These are phyloP conservation scores for Calosoma granatense DNA, from an alignment of 1,140 invertebrate genomes.

Conservation along the genomic window DNA sequence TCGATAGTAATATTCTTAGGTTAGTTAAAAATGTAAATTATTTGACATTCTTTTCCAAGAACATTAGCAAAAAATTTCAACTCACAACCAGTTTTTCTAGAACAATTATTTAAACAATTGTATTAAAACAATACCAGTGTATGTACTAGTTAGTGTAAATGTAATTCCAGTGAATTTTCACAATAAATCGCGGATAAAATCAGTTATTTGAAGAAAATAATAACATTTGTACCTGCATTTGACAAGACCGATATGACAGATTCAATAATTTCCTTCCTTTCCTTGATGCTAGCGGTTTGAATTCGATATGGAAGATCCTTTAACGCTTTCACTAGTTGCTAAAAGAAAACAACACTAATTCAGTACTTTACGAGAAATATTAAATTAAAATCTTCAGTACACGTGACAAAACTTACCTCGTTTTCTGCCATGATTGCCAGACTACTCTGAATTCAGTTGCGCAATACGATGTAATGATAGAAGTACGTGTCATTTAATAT, in stretches of 20 bases:
- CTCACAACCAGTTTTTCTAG: too few relatives aligned
- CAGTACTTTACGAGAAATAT: slow-evolving; percentile 7
- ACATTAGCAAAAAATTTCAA: too few relatives aligned
- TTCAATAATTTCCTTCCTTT: slow-evolving; percentile 56
- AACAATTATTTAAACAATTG: slow-evolving; percentile 10
- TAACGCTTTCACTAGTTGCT: slow-evolving; percentile 58
- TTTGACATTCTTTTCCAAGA: too few relatives aligned
- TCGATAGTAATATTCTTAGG: too few relatives aligned
- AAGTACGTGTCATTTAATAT: too few relatives aligned
- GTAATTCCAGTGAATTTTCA: too few relatives aligned
- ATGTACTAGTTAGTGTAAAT: too few relatives aligned
- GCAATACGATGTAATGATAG: neutral
- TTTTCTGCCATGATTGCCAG: slow-evolving; percentile 31
- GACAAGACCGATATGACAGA: slow-evolving; percentile 61
- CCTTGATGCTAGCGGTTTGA: slow-evolving; percentile 63
- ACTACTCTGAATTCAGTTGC: neutral
- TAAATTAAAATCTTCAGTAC: slow-evolving; percentile 14
- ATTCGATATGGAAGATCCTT: slow-evolving; percentile 72
- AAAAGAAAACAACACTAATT: slow-evolving; percentile 28
- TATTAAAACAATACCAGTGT: too few relatives aligned
- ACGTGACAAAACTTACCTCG: slow-evolving; percentile 31
- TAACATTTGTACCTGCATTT: slow-evolving; percentile 52
- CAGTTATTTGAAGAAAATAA: too few relatives aligned
- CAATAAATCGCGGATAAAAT: too few relatives aligned
- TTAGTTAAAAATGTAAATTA: too few relatives aligned